Percentiles rank a stretch among this genome's conserved stretches.
Evolutionary conservation across 1,140 invertebrate genomes (phyloP).

Genomic region (Polypedilum pembai): DNA sequence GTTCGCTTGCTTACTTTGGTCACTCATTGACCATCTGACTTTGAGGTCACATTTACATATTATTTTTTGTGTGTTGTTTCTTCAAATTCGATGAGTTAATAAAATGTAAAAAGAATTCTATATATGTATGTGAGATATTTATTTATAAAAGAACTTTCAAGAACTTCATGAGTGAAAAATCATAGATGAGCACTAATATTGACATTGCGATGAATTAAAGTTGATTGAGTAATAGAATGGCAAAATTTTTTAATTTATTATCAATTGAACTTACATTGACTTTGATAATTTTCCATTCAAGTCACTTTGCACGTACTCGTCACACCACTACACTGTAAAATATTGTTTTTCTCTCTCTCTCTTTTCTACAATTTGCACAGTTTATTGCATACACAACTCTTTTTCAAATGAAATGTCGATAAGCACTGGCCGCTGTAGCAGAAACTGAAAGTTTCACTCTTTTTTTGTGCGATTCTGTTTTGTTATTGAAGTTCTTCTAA

Average conservation of each 20-base stretch:
- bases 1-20: neutral
- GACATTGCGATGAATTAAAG: neutral
- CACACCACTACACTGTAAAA: neutral
- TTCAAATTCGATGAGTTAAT: neutral
- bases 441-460: neutral
- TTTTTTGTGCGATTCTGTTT: slow-evolving; percentile 1
- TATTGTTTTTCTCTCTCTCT: neutral
- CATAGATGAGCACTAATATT: neutral
- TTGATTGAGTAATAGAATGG: neutral
- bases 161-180: neutral
- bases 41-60: slow-evolving; percentile 28
- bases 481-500: neutral
- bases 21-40: slow-evolving; percentile 22
- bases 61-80: neutral
- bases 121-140: neutral
- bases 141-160: neutral
- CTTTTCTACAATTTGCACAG: slow-evolving; percentile 27
- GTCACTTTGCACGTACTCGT: neutral
- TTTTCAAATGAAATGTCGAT: too few relatives aligned
- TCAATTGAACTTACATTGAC: neutral
- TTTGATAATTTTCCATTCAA: slow-evolving; percentile 24
- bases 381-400: neutral
- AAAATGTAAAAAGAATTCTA: neutral
- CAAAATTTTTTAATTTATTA: neutral
- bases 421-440: neutral